Conservation (phyloP, 2,113 vertebrate species). For the Paramormyrops kingsleyae region DNA sequence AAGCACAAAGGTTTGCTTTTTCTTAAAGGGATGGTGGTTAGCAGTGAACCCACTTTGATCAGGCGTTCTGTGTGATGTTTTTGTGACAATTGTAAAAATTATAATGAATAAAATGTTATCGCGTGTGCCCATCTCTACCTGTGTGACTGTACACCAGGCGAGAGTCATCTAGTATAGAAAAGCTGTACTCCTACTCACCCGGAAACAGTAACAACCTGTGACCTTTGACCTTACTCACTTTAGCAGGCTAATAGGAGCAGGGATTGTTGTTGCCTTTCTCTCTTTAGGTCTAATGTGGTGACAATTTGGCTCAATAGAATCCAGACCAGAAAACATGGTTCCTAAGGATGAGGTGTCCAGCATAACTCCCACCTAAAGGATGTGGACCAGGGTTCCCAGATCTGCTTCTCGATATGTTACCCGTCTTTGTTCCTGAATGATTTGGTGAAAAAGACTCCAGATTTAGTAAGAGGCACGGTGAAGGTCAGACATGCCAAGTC, state of each 20-base stretch:
- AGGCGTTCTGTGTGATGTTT: constrained; percentile 48
- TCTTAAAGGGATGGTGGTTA: constrained; percentile 15
- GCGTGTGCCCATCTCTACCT: not conserved
- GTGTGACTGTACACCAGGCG: too few species aligned
- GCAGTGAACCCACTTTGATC: constrained; percentile 41
- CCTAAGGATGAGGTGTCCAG: not conserved
- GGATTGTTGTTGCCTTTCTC: not conserved
- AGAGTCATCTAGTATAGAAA: not conserved
- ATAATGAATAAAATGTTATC: constrained; percentile 48
- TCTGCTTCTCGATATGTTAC: not conserved
- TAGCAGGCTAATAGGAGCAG: not conserved
- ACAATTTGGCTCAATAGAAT: not conserved
- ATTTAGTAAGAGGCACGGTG: not conserved
- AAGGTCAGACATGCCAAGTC: not conserved
- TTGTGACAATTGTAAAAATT: constrained; percentile 53
- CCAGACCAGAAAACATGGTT: not conserved
- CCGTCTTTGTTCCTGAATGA: not conserved
- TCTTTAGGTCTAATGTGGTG: not conserved
- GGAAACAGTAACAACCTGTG: not conserved
- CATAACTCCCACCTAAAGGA: not conserved
- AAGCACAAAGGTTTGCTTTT: constrained; percentile 33
- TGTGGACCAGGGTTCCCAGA: not conserved
- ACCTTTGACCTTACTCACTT: not conserved
- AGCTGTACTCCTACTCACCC: not conserved
- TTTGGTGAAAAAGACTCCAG: not conserved